Percentiles rank a stretch among this genome's conserved stretches.
These are phyloP conservation scores for Schizopygopsis malacanthus DNA, from an alignment of 2,797 vertebrate genomes.

Conservation along the genomic window DNA sequence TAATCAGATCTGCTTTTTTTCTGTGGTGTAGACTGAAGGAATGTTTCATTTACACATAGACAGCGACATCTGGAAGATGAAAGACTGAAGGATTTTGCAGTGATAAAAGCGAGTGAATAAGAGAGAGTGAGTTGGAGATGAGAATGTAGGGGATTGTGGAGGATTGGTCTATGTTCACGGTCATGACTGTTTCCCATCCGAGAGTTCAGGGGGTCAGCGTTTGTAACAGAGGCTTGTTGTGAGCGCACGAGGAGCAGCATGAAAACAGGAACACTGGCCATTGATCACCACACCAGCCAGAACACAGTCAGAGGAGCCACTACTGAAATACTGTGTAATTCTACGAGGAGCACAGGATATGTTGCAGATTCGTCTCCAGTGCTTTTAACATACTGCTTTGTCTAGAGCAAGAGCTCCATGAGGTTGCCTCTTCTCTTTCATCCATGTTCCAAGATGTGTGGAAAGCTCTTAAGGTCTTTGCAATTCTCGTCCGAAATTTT, in stretches of 20 bases:
- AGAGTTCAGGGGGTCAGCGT: conserved; percentile 48
- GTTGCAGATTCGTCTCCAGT: conserved; percentile 23
- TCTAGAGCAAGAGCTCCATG: conserved; percentile 14
- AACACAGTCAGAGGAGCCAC: conserved; percentile 33
- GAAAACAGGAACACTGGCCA: conserved; percentile 32
- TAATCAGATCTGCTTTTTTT: conserved; percentile 13
- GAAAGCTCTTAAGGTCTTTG: background rate
- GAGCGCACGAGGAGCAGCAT: conserved; percentile 13
- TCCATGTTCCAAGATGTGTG: conserved; percentile 37
- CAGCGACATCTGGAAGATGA: background rate
- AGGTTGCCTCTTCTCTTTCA: background rate
- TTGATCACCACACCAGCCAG: conserved; percentile 40
- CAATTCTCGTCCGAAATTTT: no score
- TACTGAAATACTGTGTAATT: conserved; percentile 8
- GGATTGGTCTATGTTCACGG: conserved; percentile 43
- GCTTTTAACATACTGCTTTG: background rate
- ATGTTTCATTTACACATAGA: conserved; percentile 35
- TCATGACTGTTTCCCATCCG: conserved; percentile 50
- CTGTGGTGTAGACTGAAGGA: conserved; percentile 33
- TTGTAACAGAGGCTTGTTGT: conserved; percentile 54
- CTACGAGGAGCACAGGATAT: background rate
- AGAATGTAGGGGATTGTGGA: conserved; percentile 28
- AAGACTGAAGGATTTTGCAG: conserved; percentile 15
- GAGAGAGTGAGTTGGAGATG: background rate
- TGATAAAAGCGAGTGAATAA: background rate